Conservation (phyloP, 2,113 vertebrate species). For the Pangasianodon gigas region DNA sequence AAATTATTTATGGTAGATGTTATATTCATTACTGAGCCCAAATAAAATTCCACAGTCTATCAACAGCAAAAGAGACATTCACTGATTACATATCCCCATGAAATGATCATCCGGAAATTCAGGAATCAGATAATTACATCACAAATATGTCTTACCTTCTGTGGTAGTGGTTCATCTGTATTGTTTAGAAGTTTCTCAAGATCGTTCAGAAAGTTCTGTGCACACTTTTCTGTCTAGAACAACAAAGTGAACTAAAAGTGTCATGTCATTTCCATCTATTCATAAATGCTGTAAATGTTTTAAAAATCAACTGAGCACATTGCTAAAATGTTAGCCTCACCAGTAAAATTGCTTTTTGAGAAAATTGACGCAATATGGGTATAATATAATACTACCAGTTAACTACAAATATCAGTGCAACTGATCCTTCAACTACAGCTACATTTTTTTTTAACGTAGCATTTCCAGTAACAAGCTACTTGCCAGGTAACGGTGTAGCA, state of each 20-base stretch:
- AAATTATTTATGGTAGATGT: neutral
- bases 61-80: neutral
- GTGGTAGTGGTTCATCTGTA: neutral
- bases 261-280: neutral
- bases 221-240: neutral
- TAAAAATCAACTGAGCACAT: neutral
- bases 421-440: too few relatives aligned
- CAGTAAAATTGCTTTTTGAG: neutral
- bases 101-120: neutral
- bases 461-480: too few relatives aligned
- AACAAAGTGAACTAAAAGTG: neutral
- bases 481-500: neutral
- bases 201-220: accelerated
- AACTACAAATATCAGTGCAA: neutral
- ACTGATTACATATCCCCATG: neutral
- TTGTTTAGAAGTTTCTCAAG: neutral
- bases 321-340: neutral
- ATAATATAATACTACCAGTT: neutral
- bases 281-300: neutral
- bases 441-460: too few relatives aligned
- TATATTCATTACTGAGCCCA: neutral
- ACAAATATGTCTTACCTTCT: neutral
- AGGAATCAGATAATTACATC: neutral
- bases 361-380: neutral
- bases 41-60: neutral